Evolutionary conservation across 2,888 invertebrate genomes (phyloP), one percentile per base, ranked within the genome.

Genomic region (Plusia festucae): DNA sequence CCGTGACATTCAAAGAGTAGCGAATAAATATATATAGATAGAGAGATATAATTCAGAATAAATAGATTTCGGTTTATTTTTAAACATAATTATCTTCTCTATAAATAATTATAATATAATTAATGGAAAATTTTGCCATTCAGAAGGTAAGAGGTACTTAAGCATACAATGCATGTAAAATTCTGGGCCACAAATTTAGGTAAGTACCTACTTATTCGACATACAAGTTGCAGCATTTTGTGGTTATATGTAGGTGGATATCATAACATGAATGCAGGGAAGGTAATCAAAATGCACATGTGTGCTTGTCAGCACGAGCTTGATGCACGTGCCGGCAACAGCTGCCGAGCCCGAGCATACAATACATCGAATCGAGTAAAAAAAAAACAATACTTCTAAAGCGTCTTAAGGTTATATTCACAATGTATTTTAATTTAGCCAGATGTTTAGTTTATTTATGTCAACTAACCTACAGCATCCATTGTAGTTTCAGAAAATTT

Each of bases 281-380:
- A 65, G 68, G 54, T 65, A 72, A 73, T 70, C 69, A 65, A 69
- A 79, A 57, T 71, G 77, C 77, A 70, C 81, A 82, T 72, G 68
- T 82, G 68, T 62, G 59, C 27, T 53, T 55, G 63, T 51, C 53
- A 74, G 76, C 82, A 81, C 81, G 74, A 76, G 82, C 73, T 59
- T 52, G 44, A 61, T 67, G 76, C 88, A 85, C 86, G 88, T 87
- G 88, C 86, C 73, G 46, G 53, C 22, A 68, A 72, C 88, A 87
- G 85, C 85, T 87, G 87, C 79, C 72, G 58, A 60, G 51, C 49
- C 34, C 54, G 60, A 64, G 62, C 49, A 68, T 57, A 49, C 64
- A 55, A 66, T 70, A 58, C 53, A 60, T 49, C n/a, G 55, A 60
- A 56, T 68, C 59, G 53, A 72, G 32, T 27, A 68, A 65, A 67